Percentiles rank a stretch among this genome's conserved stretches.
Conservation (phyloP, 2,113 vertebrate species). For the Malurus elegans region DNA sequence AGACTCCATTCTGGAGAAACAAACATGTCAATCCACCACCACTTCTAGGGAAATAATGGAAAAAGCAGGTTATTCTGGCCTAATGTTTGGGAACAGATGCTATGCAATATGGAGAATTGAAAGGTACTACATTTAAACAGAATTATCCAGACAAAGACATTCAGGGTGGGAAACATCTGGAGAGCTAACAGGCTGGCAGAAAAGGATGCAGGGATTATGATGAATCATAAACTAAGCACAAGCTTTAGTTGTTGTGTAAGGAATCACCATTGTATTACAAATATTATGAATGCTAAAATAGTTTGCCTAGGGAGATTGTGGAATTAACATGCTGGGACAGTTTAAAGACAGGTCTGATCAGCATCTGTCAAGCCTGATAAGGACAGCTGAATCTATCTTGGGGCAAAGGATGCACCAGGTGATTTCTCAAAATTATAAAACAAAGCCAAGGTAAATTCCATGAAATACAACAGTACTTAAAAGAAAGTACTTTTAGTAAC, state of each 20-base stretch:
- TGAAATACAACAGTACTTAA: background rate
- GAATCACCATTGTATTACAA: background rate
- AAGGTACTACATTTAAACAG: background rate
- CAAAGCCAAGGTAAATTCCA: background rate
- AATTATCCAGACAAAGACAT: background rate
- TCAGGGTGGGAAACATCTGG: background rate
- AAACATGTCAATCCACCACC: background rate
- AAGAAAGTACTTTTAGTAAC: background rate
- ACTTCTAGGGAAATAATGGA: background rate
- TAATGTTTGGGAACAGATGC: background rate
- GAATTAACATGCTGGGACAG: background rate
- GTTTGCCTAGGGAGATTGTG: background rate
- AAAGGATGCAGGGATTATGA: background rate
- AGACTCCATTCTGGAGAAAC: background rate
- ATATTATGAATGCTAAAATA: background rate
- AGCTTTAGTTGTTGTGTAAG: background rate
- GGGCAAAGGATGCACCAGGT: background rate
- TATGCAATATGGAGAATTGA: background rate
- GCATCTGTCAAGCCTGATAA: background rate
- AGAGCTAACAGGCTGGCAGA: background rate
- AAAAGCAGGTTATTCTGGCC: background rate
- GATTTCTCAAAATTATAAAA: background rate
- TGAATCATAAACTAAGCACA: background rate
- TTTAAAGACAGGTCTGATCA: slow-evolving; percentile 16
- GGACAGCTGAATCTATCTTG: background rate